Evolutionary conservation across 1,140 invertebrate species (phyloP), one percentile per base, ranked within the genome.

Genomic region (Drosophila equinoxialis): DNA sequence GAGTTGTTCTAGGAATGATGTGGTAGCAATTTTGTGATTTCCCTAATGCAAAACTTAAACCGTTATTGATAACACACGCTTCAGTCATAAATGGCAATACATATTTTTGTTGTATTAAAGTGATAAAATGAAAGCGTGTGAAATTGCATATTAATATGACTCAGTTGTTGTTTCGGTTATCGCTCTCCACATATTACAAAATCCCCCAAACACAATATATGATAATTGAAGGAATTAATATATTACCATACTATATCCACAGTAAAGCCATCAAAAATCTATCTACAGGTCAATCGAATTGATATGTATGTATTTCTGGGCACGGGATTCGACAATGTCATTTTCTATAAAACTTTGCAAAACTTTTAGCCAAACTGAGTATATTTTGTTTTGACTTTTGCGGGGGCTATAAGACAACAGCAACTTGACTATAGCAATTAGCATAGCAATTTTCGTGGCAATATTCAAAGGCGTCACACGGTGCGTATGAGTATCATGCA

Each of bases 401-500:
- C 23, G 23, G 23, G 23, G 23, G 10, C 14, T 48, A 10, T n/a
- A 35, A 14, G 7, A 30, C 26, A 58, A 11, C 13, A 37, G 10
- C 35, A 35, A 37, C 14, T 59, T 11, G 8, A 39, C 14, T 59
- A 59, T 67, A 57, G 10, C 37, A 83, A 89, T 87, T 87, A 89
- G 61, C 79, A 55, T 1, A 51, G 73, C 65, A 65, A 82, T 86
- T 79, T 64, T 42, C 60, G 62, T 10, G 41, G 8, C 33, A 51
- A 51, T 51, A 51, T 23, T 51, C 0, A 23, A 14, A 23, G 57
- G 33, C 41, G 65, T 51, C 77, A 79, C 69, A 77, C 73, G 71
- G 66, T 60, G 58, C 54, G 64, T 75, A 87, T 87, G 80, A 82
- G 79, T 69, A 87, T 83, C 77, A 87, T 89, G 83, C 74, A 77